Evolutionary conservation across 1,140 invertebrate species (phyloP).

Genomic region (Ephestia elutella): DNA sequence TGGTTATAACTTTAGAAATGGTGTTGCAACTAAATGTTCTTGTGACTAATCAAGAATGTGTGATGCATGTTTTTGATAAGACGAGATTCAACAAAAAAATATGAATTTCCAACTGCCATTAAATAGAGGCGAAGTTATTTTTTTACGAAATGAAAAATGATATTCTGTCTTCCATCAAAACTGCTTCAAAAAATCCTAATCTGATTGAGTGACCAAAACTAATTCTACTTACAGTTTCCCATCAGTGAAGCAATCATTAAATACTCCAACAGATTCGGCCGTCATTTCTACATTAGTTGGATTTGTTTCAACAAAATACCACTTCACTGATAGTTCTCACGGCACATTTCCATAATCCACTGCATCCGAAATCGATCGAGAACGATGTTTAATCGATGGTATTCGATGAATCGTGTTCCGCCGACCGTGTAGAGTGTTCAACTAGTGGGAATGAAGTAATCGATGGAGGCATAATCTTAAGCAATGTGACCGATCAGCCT

Average conservation of each 20-base stretch:
- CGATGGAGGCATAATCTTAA: constrained; percentile 8
- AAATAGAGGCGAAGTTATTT: no score
- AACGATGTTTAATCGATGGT: neutral
- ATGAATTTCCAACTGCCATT: no score
- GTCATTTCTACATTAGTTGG: constrained; percentile 57
- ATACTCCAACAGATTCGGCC: constrained; percentile 31
- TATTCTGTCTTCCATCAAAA: no score
- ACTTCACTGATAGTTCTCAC: constrained; percentile 10
- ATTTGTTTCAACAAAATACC: constrained; percentile 26
- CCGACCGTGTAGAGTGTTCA: neutral
- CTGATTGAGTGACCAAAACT: neutral
- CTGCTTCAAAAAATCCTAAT: no score
- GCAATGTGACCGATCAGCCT: constrained; percentile 31
- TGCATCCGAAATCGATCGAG: constrained; percentile 10
- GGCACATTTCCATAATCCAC: constrained; percentile 15
- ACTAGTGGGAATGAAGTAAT: constrained; percentile 4
- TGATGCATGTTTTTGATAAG: no score
- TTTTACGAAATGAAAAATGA: no score
- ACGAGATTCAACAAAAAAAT: no score
- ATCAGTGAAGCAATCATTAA: constrained; percentile 51
- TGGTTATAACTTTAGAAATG: neutral
- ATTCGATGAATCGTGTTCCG: neutral
- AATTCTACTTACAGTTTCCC: constrained; percentile 58
- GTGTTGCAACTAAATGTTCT: neutral
- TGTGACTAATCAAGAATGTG: neutral